Evolutionary conservation across 2,888 invertebrate genomes (phyloP).

Genomic region (Andrena flavipes): DNA sequence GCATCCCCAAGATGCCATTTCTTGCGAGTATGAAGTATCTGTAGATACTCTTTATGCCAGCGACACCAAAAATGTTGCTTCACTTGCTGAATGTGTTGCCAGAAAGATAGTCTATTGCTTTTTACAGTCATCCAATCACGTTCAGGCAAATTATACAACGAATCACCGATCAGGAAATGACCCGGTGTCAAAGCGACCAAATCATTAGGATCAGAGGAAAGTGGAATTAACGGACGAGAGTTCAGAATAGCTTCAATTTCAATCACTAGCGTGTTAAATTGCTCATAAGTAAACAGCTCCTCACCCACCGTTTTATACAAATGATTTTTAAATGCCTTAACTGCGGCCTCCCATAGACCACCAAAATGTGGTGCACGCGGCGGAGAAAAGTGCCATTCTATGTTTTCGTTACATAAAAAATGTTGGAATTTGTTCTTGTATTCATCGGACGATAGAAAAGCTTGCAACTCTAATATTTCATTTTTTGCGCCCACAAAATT

Average conservation of each 20-base stretch:
- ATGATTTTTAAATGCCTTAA: too few relatives aligned
- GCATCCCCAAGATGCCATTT: conserved; percentile 1
- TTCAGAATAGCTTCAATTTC: neutral
- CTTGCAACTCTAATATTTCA: too few relatives aligned
- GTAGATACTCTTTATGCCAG: neutral
- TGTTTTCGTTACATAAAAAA: too few relatives aligned
- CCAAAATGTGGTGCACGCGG: too few relatives aligned
- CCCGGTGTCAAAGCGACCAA: neutral
- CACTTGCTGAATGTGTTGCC: neutral
- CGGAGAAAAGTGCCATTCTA: too few relatives aligned
- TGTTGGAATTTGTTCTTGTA: too few relatives aligned
- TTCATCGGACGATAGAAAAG: too few relatives aligned
- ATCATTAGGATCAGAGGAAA: conserved; percentile 15
- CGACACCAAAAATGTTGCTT: neutral
- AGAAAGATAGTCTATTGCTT: neutral
- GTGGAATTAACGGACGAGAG: neutral
- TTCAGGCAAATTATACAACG: neutral
- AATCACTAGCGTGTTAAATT: neutral
- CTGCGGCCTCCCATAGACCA: too few relatives aligned
- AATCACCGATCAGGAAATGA: conserved; percentile 24
- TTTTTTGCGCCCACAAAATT: conserved; percentile 1
- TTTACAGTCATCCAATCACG: neutral
- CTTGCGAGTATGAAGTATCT: neutral
- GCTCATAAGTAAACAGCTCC: neutral
- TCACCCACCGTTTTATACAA: neutral